Percentiles rank a stretch among this genome's conserved stretches.
Conservation (phyloP, 1,140 invertebrate genomes). For the Lasaia peninsularis region DNA sequence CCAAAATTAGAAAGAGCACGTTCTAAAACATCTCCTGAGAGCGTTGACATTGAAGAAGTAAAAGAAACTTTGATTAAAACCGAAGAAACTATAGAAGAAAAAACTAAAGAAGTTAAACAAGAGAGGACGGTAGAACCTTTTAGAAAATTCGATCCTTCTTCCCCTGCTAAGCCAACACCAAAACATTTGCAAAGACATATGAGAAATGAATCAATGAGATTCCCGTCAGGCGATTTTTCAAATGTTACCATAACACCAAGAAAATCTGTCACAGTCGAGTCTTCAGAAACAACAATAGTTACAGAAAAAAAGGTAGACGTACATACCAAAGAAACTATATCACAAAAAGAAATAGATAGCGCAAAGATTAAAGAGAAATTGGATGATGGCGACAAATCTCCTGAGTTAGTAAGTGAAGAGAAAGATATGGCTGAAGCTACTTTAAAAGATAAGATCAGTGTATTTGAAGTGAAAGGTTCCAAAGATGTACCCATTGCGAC, state of each 20-base stretch:
- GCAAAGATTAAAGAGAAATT: constrained; percentile 67
- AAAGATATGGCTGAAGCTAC: constrained; percentile 71
- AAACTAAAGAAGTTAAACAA: constrained; percentile 50
- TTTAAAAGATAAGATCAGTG: constrained; percentile 70
- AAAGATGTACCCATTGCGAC: constrained; percentile 59
- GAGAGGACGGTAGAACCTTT: constrained; percentile 60
- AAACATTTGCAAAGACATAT: constrained; percentile 75
- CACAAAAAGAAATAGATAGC: constrained; percentile 67
- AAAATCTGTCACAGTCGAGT: constrained; percentile 64
- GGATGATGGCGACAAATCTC: constrained; percentile 65
- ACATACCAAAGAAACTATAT: constrained; percentile 56
- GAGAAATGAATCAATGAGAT: constrained; percentile 76
- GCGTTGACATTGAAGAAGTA: constrained; percentile 46
- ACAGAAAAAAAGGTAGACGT: constrained; percentile 52
- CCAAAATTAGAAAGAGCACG: constrained; percentile 55
- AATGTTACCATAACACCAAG: constrained; percentile 71
- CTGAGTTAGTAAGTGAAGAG: constrained; percentile 54
- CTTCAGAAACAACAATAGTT: constrained; percentile 47
- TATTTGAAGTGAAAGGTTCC: constrained; percentile 70
- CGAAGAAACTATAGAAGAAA: constrained; percentile 38
- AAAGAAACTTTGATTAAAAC: constrained; percentile 18
- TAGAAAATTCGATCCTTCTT: constrained; percentile 64
- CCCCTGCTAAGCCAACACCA: constrained; percentile 71
- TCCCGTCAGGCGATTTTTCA: constrained; percentile 74
- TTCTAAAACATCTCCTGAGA: constrained; percentile 60